Conservation (phyloP, 2,888 invertebrate genomes). For the Drosophila subquinaria region DNA sequence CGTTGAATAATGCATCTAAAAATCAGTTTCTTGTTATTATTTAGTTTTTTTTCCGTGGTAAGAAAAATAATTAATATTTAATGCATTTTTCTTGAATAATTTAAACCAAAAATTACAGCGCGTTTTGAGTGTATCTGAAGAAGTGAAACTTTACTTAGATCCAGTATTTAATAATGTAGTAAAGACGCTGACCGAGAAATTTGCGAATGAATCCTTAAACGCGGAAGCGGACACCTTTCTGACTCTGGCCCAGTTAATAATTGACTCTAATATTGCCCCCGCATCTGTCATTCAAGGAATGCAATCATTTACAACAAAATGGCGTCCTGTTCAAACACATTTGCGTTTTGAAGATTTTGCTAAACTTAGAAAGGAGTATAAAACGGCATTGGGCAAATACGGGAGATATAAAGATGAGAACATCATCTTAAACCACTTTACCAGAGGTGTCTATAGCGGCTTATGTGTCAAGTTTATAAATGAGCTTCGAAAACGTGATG, state of each 20-base stretch:
- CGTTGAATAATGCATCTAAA: not conserved
- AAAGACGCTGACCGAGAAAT: constrained; percentile 5
- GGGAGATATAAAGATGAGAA: constrained; percentile 4
- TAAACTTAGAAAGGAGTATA: constrained; percentile 9
- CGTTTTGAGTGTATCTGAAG: not conserved
- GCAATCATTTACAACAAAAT: constrained; percentile 2
- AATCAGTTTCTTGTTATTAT: not conserved
- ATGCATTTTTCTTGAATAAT: not conserved
- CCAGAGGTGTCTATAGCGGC: constrained; percentile 3
- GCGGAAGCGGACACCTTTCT: constrained; percentile 10
- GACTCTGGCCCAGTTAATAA: constrained; percentile 8
- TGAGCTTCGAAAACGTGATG: not conserved
- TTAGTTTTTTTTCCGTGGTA: constrained; percentile 1
- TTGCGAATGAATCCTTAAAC: not conserved
- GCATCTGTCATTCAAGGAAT: not conserved
- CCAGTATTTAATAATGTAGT: not conserved
- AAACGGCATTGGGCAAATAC: not conserved
- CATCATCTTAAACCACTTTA: constrained; percentile 4
- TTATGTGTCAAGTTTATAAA: not conserved
- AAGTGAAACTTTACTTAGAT: not conserved
- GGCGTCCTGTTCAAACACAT: constrained; percentile 1
- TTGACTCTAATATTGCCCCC: not conserved
- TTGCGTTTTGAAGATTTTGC: constrained; percentile 1
- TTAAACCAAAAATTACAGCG: not conserved
- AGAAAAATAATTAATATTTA: not conserved